phyloP scores from a whole-genome alignment of 2,888 invertebrate genomes.

The Mythimna loreyi region DNA sequence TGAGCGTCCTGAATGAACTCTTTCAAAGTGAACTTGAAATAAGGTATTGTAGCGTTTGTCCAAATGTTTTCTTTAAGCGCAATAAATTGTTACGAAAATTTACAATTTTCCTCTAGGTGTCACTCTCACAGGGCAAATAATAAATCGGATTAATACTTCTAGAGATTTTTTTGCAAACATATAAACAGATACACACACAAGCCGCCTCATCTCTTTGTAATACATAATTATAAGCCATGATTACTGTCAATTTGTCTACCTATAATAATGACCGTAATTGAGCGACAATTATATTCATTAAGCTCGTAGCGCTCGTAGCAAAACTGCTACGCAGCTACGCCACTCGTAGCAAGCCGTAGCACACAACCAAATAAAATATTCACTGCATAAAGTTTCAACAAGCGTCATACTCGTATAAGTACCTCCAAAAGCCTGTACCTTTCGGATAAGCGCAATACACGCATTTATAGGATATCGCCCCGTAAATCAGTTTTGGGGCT shows the following conservation, averaged over 20 bases:
- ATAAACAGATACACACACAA: neutral
- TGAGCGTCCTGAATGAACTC: conserved; percentile 11
- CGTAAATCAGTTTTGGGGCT: conserved; percentile 77
- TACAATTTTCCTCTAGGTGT: too few relatives aligned
- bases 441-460: conserved; percentile 52
- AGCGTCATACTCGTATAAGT: conserved; percentile 7
- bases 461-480: conserved; percentile 70
- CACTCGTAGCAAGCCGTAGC: conserved; percentile 25
- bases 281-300: conserved; percentile 7
- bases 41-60: neutral
- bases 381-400: neutral
- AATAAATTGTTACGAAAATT: neutral
- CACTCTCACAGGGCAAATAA: too few relatives aligned
- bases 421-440: conserved; percentile 26
- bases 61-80: neutral
- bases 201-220: neutral
- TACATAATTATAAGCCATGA: neutral
- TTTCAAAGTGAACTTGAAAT: conserved; percentile 15
- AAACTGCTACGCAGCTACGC: conserved; percentile 26
- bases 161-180: neutral
- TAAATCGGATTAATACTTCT: neutral
- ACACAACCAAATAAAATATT: conserved; percentile 7
- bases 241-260: neutral
- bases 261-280: neutral
- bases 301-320: conserved; percentile 36